Base-by-base conservation (phyloP, 2,113 vertebrate genomes). In the Choloepus hoffmanni region DNA sequence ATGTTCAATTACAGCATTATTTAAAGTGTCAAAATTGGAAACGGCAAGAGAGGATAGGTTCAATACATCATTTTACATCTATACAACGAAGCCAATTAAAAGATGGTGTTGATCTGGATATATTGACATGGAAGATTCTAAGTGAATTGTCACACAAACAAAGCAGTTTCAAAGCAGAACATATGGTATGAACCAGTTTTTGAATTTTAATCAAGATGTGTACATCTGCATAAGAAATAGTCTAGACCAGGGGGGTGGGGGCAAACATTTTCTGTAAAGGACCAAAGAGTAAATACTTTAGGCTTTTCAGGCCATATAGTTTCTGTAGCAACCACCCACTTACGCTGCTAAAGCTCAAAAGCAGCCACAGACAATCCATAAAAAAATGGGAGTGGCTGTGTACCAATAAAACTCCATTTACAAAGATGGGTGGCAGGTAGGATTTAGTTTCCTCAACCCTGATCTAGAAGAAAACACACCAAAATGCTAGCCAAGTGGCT, bases 1-100 rank as follows among this genome's bases (percentile, higher is more conserved):
- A 23, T 30, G 63, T 26, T 70, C 36, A 77, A 58, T 12, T 5
- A 23, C 2, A 90, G 36, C 26, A 16, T 4, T 72, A n/a, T 73
- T 93, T 89, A 90, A 92, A 92, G 77, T 76, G 65, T 7, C 60
- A 92, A 73, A 92, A 78, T 30, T 2, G 45, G 36, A 95, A 77
- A 85, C 2, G 90, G 68, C 19, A 48, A 53, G 26, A 83, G 23
- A 93, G 48, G 12, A 60, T 36, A 70, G 16, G 16, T n/a, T 88
- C 65, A 78, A 43, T 60, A 77, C 5, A 45, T 85, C 48, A 60
- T 55, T 79, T 74, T 63, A 63, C 14, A 55, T 30, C 58, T 36
- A 70, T 18, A 15, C 21, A 60, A 0, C 4, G 18, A 5, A 33
- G 48, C 63, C 40, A 53, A 36, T 23, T 81, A 77, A 81, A 79